A percentile compares a stretch with the other conserved stretches of the same genome.
Evolutionary conservation across 1,140 invertebrate species (phyloP).

Genomic region (Bombyx mandarina): DNA sequence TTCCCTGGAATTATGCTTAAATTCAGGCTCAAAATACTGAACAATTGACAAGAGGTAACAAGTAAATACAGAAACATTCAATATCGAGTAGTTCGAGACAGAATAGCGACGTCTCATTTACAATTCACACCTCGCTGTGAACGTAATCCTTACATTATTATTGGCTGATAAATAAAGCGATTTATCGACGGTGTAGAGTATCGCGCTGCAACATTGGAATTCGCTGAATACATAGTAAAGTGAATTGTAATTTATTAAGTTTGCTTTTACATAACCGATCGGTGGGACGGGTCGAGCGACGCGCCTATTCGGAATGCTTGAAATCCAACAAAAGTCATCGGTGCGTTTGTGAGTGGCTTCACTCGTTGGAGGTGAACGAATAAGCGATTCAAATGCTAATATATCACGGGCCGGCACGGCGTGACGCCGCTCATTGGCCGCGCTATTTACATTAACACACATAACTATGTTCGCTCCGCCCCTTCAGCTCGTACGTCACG

Average conservation of each 20-base stretch:
- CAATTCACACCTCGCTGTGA: slow-evolving; percentile 35
- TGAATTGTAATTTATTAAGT: slow-evolving; percentile 43
- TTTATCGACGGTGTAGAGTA: slow-evolving; percentile 28
- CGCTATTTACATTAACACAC: slow-evolving; percentile 62
- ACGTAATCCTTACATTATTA: slow-evolving; percentile 41
- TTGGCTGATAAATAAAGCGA: slow-evolving; percentile 39
- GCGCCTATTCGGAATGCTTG: slow-evolving; percentile 42
- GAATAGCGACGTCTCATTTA: slow-evolving; percentile 33
- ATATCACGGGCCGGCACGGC: slow-evolving; percentile 60
- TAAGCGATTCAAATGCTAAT: slow-evolving; percentile 68
- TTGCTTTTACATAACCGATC: slow-evolving; percentile 42
- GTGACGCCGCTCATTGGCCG: slow-evolving; percentile 60
- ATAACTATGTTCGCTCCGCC: slow-evolving; percentile 51
- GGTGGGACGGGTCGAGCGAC: slow-evolving; percentile 28
- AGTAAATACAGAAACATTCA: slow-evolving; percentile 8
- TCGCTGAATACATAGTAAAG: slow-evolving; percentile 20
- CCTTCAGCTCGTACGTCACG: slow-evolving; percentile 41
- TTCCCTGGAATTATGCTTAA: too few species aligned
- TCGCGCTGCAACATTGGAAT: slow-evolving; percentile 22
- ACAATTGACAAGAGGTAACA: background rate
- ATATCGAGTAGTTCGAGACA: slow-evolving; percentile 25
- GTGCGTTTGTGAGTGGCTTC: slow-evolving; percentile 25
- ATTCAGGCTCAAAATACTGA: too few species aligned
- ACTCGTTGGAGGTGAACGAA: slow-evolving; percentile 39
- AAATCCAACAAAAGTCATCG: slow-evolving; percentile 46